Evolutionary conservation across 1,140 invertebrate genomes (phyloP).

Genomic region (Drosophila mojavensis): DNA sequence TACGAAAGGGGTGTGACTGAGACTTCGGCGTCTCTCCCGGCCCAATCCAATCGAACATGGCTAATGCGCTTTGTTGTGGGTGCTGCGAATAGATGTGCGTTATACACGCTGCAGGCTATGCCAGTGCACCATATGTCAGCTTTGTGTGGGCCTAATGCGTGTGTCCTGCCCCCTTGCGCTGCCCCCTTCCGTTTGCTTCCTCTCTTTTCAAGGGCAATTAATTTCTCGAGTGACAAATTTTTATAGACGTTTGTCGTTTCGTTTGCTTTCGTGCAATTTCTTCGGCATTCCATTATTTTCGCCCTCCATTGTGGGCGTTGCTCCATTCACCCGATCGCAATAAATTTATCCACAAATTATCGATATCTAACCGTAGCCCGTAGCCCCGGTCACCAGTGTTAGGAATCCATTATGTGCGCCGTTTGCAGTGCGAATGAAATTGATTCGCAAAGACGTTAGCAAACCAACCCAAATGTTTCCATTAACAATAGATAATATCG

Average conservation of each 20-base stretch:
- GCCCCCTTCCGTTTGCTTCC: constrained; percentile 16
- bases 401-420: constrained; percentile 54
- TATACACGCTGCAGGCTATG: constrained; percentile 36
- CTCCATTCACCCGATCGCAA: constrained; percentile 59
- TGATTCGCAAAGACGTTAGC: too few relatives aligned
- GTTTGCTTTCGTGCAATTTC: constrained; percentile 23
- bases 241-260: constrained; percentile 69
- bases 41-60: constrained; percentile 65
- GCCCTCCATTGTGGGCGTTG: constrained; percentile 59
- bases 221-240: constrained; percentile 84
- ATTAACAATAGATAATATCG: constrained; percentile 1
- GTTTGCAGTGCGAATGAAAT: constrained; percentile 34
- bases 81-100: constrained; percentile 36
- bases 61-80: constrained; percentile 82
- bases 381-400: constrained; percentile 26
- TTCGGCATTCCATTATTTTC: constrained; percentile 49
- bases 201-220: constrained; percentile 82
- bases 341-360: constrained; percentile 81
- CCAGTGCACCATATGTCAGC: constrained; percentile 75
- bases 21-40: constrained; percentile 21
- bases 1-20: constrained; percentile 73
- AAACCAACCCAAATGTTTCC: background rate
- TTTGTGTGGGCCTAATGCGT: constrained; percentile 73
- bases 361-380: constrained; percentile 41
- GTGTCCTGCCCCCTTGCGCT: background rate